phyloP scores from a whole-genome alignment of 2,888 invertebrate genomes.

The Campoletis raptor region DNA sequence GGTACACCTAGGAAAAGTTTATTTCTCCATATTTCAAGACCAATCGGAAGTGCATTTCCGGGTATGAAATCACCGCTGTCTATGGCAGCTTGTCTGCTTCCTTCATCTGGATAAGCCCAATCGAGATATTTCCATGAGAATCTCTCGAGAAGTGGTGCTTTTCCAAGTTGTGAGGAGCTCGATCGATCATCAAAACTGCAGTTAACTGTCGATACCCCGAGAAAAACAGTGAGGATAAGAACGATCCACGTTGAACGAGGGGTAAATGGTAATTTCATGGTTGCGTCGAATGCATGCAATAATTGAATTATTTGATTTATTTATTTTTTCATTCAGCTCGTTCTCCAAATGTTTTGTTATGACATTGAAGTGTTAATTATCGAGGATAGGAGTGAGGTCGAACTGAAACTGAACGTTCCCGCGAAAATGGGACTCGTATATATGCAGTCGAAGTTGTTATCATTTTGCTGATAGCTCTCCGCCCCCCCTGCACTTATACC shows the following conservation, averaged over 20 bases:
- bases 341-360: background rate
- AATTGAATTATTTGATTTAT: background rate
- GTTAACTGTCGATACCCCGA: conserved; percentile 27
- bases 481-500: conserved; percentile 32
- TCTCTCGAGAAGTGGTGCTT: conserved; percentile 87
- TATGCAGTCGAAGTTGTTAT: conserved; percentile 68
- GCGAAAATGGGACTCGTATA: conserved; percentile 74
- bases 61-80: conserved; percentile 89
- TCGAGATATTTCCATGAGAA: conserved; percentile 92
- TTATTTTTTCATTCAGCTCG: background rate
- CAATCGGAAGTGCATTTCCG: conserved; percentile 93
- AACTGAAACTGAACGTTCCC: conserved; percentile 76
- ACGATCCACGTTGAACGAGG: conserved; percentile 58
- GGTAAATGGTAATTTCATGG: conserved; percentile 9
- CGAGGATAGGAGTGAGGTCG: conserved; percentile 38
- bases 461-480: conserved; percentile 66
- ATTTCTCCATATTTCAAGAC: conserved; percentile 92
- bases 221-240: conserved; percentile 21
- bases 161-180: conserved; percentile 79
- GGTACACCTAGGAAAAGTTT: conserved; percentile 93
- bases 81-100: conserved; percentile 88
- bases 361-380: background rate
- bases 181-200: conserved; percentile 57
- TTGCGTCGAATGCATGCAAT: conserved; percentile 5
- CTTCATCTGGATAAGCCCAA: conserved; percentile 90